These are phyloP conservation scores for Tetanocera ferruginea DNA, from an alignment of 2,888 invertebrate genomes.

Conservation along the genomic window DNA sequence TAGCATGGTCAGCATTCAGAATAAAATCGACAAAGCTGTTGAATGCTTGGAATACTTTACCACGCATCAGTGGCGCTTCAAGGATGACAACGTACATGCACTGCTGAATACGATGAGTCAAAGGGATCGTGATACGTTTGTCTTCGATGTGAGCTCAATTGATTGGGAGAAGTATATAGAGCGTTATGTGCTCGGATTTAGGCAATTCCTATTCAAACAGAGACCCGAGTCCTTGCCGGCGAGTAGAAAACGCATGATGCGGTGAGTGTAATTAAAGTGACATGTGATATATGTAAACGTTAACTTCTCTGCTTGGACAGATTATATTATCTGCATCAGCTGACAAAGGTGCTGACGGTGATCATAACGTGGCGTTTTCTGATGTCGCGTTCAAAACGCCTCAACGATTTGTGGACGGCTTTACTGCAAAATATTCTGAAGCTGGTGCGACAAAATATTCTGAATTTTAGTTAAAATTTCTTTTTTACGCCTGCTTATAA, in stretches of 20 bases:
- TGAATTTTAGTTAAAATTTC: slow-evolving; percentile 13
- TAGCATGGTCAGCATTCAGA: slow-evolving; percentile 90
- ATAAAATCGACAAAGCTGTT: slow-evolving; percentile 88
- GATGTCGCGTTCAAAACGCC: slow-evolving; percentile 76
- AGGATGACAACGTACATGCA: slow-evolving; percentile 84
- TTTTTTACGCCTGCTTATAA: slow-evolving; percentile 23
- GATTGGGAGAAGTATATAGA: slow-evolving; percentile 93
- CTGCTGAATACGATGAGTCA: slow-evolving; percentile 76
- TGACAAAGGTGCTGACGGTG: slow-evolving; percentile 79
- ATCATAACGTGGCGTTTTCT: slow-evolving; percentile 85
- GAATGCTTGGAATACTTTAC: slow-evolving; percentile 92
- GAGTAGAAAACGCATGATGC: slow-evolving; percentile 81
- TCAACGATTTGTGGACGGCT: slow-evolving; percentile 73
- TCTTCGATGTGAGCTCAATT: slow-evolving; percentile 88
- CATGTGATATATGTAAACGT: too few relatives aligned
- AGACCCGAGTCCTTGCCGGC: slow-evolving; percentile 84
- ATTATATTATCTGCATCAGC: slow-evolving; percentile 81
- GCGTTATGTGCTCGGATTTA: slow-evolving; percentile 90
- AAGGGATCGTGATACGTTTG: slow-evolving; percentile 82
- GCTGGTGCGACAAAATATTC: slow-evolving; percentile 66
- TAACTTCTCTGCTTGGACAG: slow-evolving; percentile 69
- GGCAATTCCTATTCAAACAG: slow-evolving; percentile 93
- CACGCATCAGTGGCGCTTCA: slow-evolving; percentile 92
- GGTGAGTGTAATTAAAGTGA: slow-evolving; percentile 70
- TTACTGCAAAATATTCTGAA: slow-evolving; percentile 67